phyloP scores from a whole-genome alignment of 2,888 invertebrate genomes.

The Lacanobia wlatinum region DNA sequence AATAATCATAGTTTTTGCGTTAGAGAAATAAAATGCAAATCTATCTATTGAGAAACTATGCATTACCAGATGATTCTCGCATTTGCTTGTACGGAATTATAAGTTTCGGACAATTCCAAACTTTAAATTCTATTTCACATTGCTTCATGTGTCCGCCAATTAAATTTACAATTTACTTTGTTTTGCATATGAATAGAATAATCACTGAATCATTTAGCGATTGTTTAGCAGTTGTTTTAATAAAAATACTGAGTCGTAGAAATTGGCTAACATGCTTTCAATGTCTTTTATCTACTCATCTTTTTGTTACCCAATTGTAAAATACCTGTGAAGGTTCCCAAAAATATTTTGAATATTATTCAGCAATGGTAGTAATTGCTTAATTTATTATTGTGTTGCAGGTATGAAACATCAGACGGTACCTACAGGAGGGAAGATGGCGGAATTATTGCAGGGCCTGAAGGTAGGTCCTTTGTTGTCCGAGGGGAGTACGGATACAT shows the following conservation, averaged over 20 bases:
- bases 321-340: not conserved
- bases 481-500: constrained; percentile 89
- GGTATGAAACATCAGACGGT: constrained; percentile 88
- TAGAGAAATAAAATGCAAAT: constrained; percentile 52
- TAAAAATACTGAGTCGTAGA: constrained; percentile 1
- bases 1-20: constrained; percentile 46
- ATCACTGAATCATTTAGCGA: constrained; percentile 16
- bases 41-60: constrained; percentile 31
- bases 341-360: not conserved
- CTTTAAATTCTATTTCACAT: constrained; percentile 13
- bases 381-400: constrained; percentile 54
- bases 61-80: constrained; percentile 15
- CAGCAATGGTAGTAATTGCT: not conserved
- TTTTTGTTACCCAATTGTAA: not conserved
- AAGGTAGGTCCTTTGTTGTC: constrained; percentile 75
- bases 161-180: constrained; percentile 27
- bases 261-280: constrained; percentile 23
- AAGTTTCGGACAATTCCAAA: not conserved
- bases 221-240: constrained; percentile 25
- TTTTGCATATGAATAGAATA: constrained; percentile 39
- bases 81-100: constrained; percentile 6
- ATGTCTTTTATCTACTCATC: not conserved
- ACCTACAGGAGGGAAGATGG: constrained; percentile 89
- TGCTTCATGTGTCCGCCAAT: constrained; percentile 25
- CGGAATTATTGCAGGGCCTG: constrained; percentile 70